These are phyloP conservation scores for Rutpela maculata DNA, from an alignment of 2,888 invertebrate species.

Conservation along the genomic window DNA sequence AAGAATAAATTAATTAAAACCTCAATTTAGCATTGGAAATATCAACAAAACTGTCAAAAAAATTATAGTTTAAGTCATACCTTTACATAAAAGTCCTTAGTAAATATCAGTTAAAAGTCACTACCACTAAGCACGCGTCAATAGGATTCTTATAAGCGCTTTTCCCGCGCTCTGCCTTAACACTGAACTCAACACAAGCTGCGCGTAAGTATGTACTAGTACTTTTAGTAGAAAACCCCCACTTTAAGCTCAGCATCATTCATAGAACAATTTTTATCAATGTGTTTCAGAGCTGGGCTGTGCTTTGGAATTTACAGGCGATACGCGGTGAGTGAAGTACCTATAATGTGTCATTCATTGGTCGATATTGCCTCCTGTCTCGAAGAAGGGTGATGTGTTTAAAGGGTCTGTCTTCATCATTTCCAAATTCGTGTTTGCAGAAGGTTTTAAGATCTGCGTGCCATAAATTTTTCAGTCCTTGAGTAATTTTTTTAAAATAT, in stretches of 20 bases:
- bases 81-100: slow-evolving; percentile 30
- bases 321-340: neutral
- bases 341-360: neutral
- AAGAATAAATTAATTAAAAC: neutral
- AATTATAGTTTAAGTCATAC: slow-evolving; percentile 36
- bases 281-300: slow-evolving; percentile 17
- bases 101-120: slow-evolving; percentile 24
- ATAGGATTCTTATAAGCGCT: slow-evolving; percentile 14
- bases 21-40: neutral
- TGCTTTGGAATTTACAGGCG: slow-evolving; percentile 25
- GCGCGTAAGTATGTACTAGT: slow-evolving; percentile 40
- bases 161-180: slow-evolving; percentile 39
- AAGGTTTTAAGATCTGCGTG: neutral
- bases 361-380: neutral
- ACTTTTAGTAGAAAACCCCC: slow-evolving; percentile 34
- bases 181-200: slow-evolving; percentile 42
- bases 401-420: neutral
- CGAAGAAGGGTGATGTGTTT: neutral
- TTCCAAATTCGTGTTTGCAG: neutral
- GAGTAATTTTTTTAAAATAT: no score
- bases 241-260: slow-evolving; percentile 38
- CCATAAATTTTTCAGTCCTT: no score
- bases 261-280: slow-evolving; percentile 28
- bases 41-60: neutral
- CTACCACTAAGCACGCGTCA: slow-evolving; percentile 28